Evolutionary conservation across 2,113 vertebrate species (phyloP).

Genomic region (Oxygymnocypris stewartii): DNA sequence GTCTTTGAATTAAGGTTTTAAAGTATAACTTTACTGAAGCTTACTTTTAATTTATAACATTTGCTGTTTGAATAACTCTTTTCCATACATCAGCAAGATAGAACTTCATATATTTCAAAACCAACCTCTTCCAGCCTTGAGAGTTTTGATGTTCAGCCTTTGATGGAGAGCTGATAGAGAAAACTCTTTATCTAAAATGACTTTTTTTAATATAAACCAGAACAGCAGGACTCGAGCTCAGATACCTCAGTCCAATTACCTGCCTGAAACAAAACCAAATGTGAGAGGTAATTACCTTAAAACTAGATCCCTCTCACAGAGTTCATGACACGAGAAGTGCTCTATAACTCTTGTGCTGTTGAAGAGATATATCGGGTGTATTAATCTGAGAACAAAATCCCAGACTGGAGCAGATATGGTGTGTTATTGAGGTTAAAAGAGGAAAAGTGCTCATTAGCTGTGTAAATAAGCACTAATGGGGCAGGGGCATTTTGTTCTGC

Average conservation of each 20-base stretch:
- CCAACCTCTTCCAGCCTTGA: background rate
- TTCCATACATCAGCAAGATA: background rate
- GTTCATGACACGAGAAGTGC: constrained; percentile 21
- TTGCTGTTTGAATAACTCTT: background rate
- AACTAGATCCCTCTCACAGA: constrained; percentile 7
- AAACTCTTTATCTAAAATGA: background rate
- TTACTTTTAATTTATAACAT: background rate
- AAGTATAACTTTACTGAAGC: background rate
- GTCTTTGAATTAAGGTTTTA: background rate
- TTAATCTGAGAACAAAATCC: background rate
- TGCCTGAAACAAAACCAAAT: constrained; percentile 4
- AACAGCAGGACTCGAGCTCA: constrained; percentile 5
- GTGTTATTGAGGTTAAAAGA: constrained; percentile 14
- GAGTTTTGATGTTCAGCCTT: background rate
- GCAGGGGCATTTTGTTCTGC: constrained; percentile 53
- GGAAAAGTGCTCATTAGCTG: constrained; percentile 30
- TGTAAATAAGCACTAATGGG: constrained; percentile 25
- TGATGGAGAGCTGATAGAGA: background rate
- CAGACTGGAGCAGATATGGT: background rate
- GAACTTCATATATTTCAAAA: background rate
- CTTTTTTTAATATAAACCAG: background rate
- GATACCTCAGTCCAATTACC: constrained; percentile 19
- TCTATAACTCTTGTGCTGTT: background rate
- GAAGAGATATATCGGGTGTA: background rate
- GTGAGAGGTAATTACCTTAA: constrained; percentile 16